phyloP scores from a whole-genome alignment of 2,888 invertebrate genomes.

The Chymomyza caudatula region DNA sequence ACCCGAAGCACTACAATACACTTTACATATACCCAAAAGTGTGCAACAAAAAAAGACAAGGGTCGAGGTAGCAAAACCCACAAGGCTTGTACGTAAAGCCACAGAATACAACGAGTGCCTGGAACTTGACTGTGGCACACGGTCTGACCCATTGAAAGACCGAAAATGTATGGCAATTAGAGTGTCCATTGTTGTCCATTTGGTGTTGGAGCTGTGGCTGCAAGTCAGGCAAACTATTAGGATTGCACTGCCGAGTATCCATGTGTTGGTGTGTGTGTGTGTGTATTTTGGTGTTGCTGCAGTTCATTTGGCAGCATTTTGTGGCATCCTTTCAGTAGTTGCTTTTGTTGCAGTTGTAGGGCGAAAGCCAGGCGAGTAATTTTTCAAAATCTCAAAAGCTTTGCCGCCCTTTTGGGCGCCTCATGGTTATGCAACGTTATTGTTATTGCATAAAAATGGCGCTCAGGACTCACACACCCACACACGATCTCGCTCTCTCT shows the following conservation, averaged over 20 bases:
- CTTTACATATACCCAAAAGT: slow-evolving; percentile 1
- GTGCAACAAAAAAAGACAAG: not conserved
- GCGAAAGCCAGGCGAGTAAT: slow-evolving; percentile 35
- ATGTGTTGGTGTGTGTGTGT: slow-evolving; percentile 8
- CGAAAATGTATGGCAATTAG: slow-evolving; percentile 76
- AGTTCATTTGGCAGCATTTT: slow-evolving; percentile 71
- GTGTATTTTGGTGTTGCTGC: slow-evolving; percentile 36
- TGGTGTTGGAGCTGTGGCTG: not conserved
- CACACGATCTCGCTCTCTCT: slow-evolving; percentile 3
- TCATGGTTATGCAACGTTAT: slow-evolving; percentile 70
- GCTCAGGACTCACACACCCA: not conserved
- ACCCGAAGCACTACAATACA: not conserved
- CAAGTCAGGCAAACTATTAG: slow-evolving; percentile 62
- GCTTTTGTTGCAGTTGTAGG: slow-evolving; percentile 41
- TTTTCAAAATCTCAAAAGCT: slow-evolving; percentile 36
- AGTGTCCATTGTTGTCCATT: slow-evolving; percentile 59
- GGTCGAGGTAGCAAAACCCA: not conserved
- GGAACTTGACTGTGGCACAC: slow-evolving; percentile 4
- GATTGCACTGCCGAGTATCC: slow-evolving; percentile 23
- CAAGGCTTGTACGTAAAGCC: slow-evolving; percentile 11
- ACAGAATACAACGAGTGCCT: slow-evolving; percentile 21
- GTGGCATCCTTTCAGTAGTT: slow-evolving; percentile 50
- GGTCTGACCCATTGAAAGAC: slow-evolving; percentile 68
- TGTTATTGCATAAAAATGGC: slow-evolving; percentile 73
- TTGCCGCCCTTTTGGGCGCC: slow-evolving; percentile 10